Base-by-base conservation (phyloP, 2,797 vertebrate genomes). In the Syncerus caffer region DNA sequence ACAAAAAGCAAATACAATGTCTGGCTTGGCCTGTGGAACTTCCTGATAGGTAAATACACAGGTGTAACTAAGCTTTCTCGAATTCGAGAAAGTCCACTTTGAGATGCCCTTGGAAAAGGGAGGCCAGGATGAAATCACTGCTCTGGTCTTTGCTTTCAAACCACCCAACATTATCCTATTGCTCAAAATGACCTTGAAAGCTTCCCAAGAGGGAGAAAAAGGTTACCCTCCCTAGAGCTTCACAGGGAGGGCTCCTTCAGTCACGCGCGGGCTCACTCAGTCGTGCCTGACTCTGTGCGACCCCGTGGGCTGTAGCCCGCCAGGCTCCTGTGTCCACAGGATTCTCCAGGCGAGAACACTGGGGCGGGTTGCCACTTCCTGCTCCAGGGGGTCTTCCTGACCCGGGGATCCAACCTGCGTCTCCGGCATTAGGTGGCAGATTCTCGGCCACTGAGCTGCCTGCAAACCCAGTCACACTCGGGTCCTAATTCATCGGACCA, bases 211-310 rank as follows among this genome's bases (percentile, higher is more conserved):
- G 1, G 58, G 31, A 45, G 88, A 38, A 64, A 19, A 82, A 62
- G 74, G 50, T 51, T 25, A 31, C 4, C 13, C 9, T 67, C 57
- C 12, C 29, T 7, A 10, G 55, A 62, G 25, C 21, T 27, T 27
- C 47, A 19, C 25, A n/a, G 47, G 2, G 29, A 55, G 45, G 14
- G 9, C n/a, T 78, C n/a, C n/a, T 45, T 29, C 29, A 19, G n/a
- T 19, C 34, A 21, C 2, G 5, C 0, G 1, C 8, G 12, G 67
- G 10, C n/a, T 38, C n/a, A 19, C 60, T 7, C 62, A 21, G 4
- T 21, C n/a, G 10, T 23, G 34, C 6, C 67, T 6, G 3, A 6
- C 34, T 6, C 64, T 19, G 0, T 23, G 67, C 1, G 67, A 1
- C 6, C 67, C 67, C 3, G 2, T 4, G 67, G 38, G 3, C 21